Conservation (phyloP, 2,888 invertebrate species). For the Dioctria linearis region DNA sequence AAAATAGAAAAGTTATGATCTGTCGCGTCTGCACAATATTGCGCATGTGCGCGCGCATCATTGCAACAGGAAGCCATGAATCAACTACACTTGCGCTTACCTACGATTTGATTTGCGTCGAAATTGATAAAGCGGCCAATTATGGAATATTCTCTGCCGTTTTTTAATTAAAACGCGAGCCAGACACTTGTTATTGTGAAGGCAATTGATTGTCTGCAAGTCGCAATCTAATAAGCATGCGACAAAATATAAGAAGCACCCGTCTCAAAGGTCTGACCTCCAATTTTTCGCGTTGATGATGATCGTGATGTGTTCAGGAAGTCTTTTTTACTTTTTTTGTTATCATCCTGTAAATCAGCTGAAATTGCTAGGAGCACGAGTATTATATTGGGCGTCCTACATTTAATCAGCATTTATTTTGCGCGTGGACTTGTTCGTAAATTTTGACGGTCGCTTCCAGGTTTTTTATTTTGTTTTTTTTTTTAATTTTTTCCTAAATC, state of each 20-base stretch:
- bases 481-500: too few relatives aligned
- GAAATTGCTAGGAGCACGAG: constrained; percentile 35
- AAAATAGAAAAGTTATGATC: constrained; percentile 29
- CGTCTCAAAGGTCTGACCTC: constrained; percentile 34
- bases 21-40: neutral
- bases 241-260: constrained; percentile 11
- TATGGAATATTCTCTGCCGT: constrained; percentile 12
- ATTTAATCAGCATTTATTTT: neutral
- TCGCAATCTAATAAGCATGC: constrained; percentile 49
- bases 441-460: neutral
- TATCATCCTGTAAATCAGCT: constrained; percentile 43
- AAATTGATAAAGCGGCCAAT: constrained; percentile 36
- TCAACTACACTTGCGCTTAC: constrained; percentile 20
- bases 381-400: neutral
- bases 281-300: constrained; percentile 16
- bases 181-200: constrained; percentile 38
- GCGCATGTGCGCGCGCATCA: neutral
- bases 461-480: too few relatives aligned
- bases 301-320: constrained; percentile 11
- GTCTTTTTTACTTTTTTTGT: constrained; percentile 7
- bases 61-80: constrained; percentile 28
- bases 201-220: constrained; percentile 26
- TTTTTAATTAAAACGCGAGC: constrained; percentile 46
- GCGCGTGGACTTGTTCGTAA: neutral
- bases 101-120: constrained; percentile 39